Conservation (phyloP, 2,797 vertebrate species). For the Hemibagrus guttatus region DNA sequence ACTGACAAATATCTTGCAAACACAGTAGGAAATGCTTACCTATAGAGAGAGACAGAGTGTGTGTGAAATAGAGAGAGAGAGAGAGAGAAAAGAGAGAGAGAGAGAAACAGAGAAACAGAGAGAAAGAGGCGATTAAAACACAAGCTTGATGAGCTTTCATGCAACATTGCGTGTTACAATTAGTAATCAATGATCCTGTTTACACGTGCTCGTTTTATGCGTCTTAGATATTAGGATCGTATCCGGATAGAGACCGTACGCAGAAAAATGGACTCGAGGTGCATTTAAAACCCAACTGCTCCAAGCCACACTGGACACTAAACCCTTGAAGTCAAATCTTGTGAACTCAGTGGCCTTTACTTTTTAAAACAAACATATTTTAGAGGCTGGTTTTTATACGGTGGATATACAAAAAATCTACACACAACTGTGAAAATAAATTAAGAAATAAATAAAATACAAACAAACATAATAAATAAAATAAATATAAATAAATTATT, state of each 20-base stretch:
- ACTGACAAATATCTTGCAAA: conserved; percentile 53
- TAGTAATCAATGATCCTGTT: conserved; percentile 35
- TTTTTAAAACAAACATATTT: background rate
- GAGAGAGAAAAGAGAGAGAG: conserved; percentile 16
- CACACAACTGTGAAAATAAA: no score
- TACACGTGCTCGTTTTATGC: conserved; percentile 23
- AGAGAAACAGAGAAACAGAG: conserved; percentile 31
- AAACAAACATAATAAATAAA: no score
- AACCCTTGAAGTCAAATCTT: background rate
- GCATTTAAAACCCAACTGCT: conserved; percentile 11
- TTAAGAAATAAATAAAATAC: no score
- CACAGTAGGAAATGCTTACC: conserved; percentile 75
- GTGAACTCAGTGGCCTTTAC: background rate
- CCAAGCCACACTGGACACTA: background rate
- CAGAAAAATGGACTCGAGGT: conserved; percentile 12
- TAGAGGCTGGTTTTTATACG: no score
- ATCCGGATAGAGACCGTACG: background rate
- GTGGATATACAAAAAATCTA: no score
- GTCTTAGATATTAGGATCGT: conserved; percentile 20
- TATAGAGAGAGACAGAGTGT: conserved; percentile 53
- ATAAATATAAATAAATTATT: no score
- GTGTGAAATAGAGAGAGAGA: background rate
- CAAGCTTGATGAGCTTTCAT: conserved; percentile 56
- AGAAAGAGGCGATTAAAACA: conserved; percentile 56
- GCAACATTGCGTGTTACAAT: conserved; percentile 55